Base-by-base conservation (phyloP, 2,113 vertebrate species). In the Rhombomys opimus region DNA sequence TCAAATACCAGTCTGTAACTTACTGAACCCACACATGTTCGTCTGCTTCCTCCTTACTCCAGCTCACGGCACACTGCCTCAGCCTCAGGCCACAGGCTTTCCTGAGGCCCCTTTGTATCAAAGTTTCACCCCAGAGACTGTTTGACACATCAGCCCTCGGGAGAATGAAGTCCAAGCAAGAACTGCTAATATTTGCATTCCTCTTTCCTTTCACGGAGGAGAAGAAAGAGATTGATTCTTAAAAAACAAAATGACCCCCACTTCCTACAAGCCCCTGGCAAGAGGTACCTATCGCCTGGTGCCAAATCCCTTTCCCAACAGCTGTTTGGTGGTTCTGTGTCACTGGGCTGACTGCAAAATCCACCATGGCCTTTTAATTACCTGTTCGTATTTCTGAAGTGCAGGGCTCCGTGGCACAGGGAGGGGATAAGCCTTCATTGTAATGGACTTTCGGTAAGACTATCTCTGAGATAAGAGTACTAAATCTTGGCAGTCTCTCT, bases 401-500 rank as follows among this genome's bases (percentile, higher is more conserved):
- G 15, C 85, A 1, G 30, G 77, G 75, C 88, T 41, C 61, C n/a
- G 80, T 95, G 97, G 96, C 95, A 96, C 65, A 91, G 82, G 96
- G 95, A 97, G 96, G 95, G 97, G 96, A 97, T 97, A 98, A 98
- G 96, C 90, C 94, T 97, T 98, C 91, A 96, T 86, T 94, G 86
- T 97, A 98, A 98, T 98, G 97, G 97, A 96, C 70, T 98, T 98
- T 98, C 97, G 96, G 96, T 98, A 98, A 98, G 97, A 94, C 97
- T 98, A 67, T 98, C 98, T 98, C 96, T 77, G 97, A 97, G 97
- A 97, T 98, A 98, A 98, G 98, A 95, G 92, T 87, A 80, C 90
- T 98, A 98, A 98, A 98, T 98, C 98, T 98, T 98, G 97, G 95
- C 98, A 97, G 91, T 96, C 93, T 98, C 96, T 97, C 96, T 94